These are phyloP conservation scores for Vulpes vulpes DNA, from an alignment of 2,113 vertebrate genomes.

Conservation along the genomic window DNA sequence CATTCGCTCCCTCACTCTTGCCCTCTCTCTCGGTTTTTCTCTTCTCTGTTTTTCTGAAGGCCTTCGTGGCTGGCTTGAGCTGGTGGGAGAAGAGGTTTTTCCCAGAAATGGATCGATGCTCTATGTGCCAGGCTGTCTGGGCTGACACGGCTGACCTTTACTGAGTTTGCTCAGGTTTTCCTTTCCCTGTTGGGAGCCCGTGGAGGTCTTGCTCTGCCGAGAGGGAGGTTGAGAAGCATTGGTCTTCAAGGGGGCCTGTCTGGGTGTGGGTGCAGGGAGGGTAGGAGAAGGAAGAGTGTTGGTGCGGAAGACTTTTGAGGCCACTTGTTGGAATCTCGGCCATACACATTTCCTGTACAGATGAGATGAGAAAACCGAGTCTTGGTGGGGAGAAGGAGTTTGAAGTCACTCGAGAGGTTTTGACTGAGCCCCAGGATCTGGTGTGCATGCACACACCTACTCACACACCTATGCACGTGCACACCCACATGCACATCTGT, in stretches of 20 bases:
- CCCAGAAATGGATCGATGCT: constrained; percentile 68
- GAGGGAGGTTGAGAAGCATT: not conserved
- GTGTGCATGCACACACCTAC: not conserved
- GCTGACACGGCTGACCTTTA: constrained; percentile 80
- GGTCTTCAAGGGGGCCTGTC: not conserved
- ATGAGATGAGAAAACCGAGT: constrained; percentile 52
- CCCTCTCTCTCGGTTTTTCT: constrained; percentile 77
- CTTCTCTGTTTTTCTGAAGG: constrained; percentile 73
- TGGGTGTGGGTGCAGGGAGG: not conserved
- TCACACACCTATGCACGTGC: too few species aligned
- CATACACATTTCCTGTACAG: not conserved
- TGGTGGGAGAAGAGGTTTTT: constrained; percentile 81
- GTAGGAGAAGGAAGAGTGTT: not conserved
- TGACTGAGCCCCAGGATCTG: constrained; percentile 16
- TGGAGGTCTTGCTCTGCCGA: constrained; percentile 42
- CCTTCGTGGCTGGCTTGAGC: not conserved
- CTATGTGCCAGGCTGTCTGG: not conserved
- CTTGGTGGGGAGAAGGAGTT: not conserved
- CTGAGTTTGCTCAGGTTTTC: not conserved
- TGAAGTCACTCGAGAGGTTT: constrained; percentile 19
- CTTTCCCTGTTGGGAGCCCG: constrained; percentile 14
- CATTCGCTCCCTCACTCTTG: constrained; percentile 66
- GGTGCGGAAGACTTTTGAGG: not conserved
- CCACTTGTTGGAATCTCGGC: not conserved
- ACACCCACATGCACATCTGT: too few species aligned